phyloP scores from a whole-genome alignment of 2,113 vertebrate genomes.

The Hippoglossus stenolepis region DNA sequence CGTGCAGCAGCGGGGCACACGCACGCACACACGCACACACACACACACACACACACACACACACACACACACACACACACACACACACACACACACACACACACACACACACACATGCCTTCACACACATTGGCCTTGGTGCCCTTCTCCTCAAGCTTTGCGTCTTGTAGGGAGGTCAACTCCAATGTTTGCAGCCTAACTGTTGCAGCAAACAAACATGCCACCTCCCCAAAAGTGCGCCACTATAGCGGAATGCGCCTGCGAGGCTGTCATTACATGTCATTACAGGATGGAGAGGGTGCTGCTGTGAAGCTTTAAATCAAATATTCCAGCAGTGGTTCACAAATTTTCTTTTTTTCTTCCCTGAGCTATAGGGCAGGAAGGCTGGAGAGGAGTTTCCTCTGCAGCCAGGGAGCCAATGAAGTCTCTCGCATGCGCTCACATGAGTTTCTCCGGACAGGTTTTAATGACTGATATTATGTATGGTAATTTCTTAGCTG shows the following conservation, averaged over 20 bases:
- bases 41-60: not conserved
- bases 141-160: conserved; percentile 27
- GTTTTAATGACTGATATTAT: conserved; percentile 97
- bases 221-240: conserved; percentile 10
- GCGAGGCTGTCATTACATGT: conserved; percentile 41
- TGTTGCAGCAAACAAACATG: conserved; percentile 51
- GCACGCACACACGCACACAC: not conserved
- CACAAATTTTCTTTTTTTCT: conserved; percentile 56
- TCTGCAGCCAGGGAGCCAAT: conserved; percentile 87
- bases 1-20: not conserved
- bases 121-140: conserved; percentile 35
- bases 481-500: conserved; percentile 98
- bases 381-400: conserved; percentile 80
- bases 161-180: conserved; percentile 36
- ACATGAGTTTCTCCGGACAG: conserved; percentile 84
- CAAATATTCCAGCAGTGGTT: conserved; percentile 70
- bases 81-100: not conserved
- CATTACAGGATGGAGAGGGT: conserved; percentile 50
- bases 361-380: conserved; percentile 66
- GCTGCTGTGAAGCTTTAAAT: conserved; percentile 60
- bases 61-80: not conserved
- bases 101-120: not conserved
- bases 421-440: conserved; percentile 78
- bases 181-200: conserved; percentile 54
- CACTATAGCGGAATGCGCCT: conserved; percentile 11